Conservation (phyloP, 2,888 invertebrate genomes). For the Chromoteleia sp. region DNA sequence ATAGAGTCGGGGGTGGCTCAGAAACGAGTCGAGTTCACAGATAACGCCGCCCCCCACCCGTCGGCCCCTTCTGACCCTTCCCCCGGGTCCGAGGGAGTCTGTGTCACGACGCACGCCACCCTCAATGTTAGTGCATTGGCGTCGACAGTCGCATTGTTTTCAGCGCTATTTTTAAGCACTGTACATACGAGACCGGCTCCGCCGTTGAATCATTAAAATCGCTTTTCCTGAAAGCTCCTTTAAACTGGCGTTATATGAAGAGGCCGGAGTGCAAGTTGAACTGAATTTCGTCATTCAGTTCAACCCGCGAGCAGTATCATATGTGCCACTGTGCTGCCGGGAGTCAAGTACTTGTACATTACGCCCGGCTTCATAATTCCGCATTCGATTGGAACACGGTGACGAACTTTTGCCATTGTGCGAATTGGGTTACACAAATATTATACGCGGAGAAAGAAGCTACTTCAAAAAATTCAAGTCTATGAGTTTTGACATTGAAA, state of each 20-base stretch:
- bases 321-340: slow-evolving; percentile 45
- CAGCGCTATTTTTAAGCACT: slow-evolving; percentile 60
- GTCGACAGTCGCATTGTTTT: slow-evolving; percentile 75
- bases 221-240: slow-evolving; percentile 64
- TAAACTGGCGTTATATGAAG: slow-evolving; percentile 48
- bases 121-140: slow-evolving; percentile 75
- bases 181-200: slow-evolving; percentile 35
- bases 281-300: slow-evolving; percentile 55
- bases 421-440: slow-evolving; percentile 27
- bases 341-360: slow-evolving; percentile 53
- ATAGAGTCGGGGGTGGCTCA: slow-evolving; percentile 75
- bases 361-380: slow-evolving; percentile 6
- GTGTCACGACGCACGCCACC: slow-evolving; percentile 65
- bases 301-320: slow-evolving; percentile 30
- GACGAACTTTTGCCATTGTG: slow-evolving; percentile 24
- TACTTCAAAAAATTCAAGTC: background rate
- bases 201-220: slow-evolving; percentile 66
- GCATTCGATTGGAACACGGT: slow-evolving; percentile 46
- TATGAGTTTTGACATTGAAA: no score
- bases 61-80: slow-evolving; percentile 49
- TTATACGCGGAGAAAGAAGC: background rate
- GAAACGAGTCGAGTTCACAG: slow-evolving; percentile 78
- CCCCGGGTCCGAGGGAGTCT: slow-evolving; percentile 48
- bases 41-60: slow-evolving; percentile 74
- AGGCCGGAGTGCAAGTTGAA: slow-evolving; percentile 58